These are phyloP conservation scores for Meloidogyne hapla DNA, from an alignment of 1,140 invertebrate genomes.

Conservation along the genomic window DNA sequence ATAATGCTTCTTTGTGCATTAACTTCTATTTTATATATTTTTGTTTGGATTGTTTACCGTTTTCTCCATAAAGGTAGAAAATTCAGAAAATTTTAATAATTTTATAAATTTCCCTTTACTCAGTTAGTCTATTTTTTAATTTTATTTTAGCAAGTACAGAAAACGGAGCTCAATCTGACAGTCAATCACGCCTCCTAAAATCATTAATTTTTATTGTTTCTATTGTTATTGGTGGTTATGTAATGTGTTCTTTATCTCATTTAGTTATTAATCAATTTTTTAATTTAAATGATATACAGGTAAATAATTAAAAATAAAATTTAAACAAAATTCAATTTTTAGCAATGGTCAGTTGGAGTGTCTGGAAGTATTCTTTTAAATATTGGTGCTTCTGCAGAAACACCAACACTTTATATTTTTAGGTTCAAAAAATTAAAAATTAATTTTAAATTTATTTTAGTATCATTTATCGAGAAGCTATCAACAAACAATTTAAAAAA, in stretches of 20 bases:
- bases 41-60: conserved; percentile 12
- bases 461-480: background rate
- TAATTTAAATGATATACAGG: background rate
- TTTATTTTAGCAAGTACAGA: background rate
- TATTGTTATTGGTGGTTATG: background rate
- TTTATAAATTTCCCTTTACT: background rate
- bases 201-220: background rate
- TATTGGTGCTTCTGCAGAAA: background rate
- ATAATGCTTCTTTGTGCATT: background rate
- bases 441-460: background rate
- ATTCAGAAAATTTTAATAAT: background rate
- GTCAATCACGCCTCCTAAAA: background rate
- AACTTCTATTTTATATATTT: background rate
- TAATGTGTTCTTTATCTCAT: background rate
- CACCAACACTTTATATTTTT: background rate
- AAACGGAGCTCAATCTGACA: background rate
- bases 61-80: background rate
- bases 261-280: background rate
- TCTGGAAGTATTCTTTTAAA: background rate
- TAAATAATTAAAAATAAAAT: background rate
- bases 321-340: background rate
- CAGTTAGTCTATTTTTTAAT: background rate
- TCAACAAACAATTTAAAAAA: background rate
- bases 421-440: background rate
- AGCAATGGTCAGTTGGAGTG: background rate